A percentile compares a stretch with the other conserved stretches of the same genome.
Conservation (phyloP, 2,888 invertebrate species). For the Celastrina argiolus region DNA sequence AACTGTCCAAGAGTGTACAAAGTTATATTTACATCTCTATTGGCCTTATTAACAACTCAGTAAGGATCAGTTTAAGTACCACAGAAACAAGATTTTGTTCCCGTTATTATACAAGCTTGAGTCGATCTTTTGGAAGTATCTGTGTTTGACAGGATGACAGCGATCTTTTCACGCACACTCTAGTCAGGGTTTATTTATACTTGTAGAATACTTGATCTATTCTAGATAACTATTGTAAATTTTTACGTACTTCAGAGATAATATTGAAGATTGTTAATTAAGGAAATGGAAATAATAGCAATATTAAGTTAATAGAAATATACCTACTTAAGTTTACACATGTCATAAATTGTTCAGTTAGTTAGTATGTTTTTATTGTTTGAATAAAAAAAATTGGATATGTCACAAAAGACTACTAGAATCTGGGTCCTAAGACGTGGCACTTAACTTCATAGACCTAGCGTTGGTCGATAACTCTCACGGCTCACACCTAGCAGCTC, state of each 20-base stretch:
- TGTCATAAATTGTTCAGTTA: too few species aligned
- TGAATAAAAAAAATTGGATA: too few species aligned
- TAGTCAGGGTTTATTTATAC: conserved; percentile 22
- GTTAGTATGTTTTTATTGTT: too few species aligned
- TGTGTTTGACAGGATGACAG: conserved; percentile 54
- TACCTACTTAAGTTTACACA: too few species aligned
- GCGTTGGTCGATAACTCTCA: too few species aligned
- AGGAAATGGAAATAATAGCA: neutral
- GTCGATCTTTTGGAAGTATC: conserved; percentile 60
- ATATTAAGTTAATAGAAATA: too few species aligned
- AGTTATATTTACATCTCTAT: conserved; percentile 26
- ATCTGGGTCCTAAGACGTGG: too few species aligned
- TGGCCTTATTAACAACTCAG: conserved; percentile 31
- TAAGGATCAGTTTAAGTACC: neutral
- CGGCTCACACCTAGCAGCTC: too few species aligned
- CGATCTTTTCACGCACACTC: conserved; percentile 27
- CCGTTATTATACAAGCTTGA: conserved; percentile 32
- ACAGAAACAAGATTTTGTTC: neutral
- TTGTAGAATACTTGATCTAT: neutral
- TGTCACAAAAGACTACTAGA: too few species aligned
- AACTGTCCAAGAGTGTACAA: conserved; percentile 28
- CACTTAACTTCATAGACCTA: too few species aligned
- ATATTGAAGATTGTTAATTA: too few species aligned
- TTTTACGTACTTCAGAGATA: too few species aligned
- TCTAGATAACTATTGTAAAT: neutral